Evolutionary conservation across 2,113 vertebrate species (phyloP).

Genomic region (Rhinoderma darwinii): DNA sequence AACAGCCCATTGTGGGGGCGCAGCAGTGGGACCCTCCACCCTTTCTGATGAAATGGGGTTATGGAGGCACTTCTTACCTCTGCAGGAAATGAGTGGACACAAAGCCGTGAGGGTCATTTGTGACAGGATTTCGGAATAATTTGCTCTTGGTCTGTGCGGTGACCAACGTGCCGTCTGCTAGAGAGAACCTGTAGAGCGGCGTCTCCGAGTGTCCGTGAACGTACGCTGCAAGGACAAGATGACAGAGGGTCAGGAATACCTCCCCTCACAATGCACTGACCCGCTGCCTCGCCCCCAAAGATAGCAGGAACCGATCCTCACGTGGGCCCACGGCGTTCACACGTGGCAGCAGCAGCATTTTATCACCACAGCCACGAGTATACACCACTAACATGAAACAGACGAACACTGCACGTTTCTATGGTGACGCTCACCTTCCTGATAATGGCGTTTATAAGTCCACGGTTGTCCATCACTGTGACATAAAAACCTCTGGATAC

Average conservation of each 20-base stretch:
- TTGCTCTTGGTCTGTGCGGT: slow-evolving; percentile 94
- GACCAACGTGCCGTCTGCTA: slow-evolving; percentile 93
- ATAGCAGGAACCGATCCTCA: too few species aligned
- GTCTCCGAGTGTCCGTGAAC: slow-evolving; percentile 91
- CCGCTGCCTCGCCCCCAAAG: not conserved
- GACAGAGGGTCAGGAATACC: not conserved
- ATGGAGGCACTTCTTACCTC: slow-evolving; percentile 75
- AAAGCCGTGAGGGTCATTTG: slow-evolving; percentile 88
- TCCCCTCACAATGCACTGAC: not conserved
- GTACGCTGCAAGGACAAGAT: slow-evolving; percentile 77
- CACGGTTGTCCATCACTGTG: slow-evolving; percentile 91
- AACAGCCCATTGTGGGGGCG: too few species aligned
- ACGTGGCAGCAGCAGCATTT: too few species aligned
- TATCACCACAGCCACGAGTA: too few species aligned
- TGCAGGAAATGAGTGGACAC: slow-evolving; percentile 94
- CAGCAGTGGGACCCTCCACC: too few species aligned
- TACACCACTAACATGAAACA: too few species aligned
- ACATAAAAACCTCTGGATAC: slow-evolving; percentile 94
- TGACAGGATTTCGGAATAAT: slow-evolving; percentile 86
- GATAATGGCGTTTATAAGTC: slow-evolving; percentile 95
- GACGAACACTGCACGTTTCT: too few species aligned
- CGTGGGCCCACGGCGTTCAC: too few species aligned
- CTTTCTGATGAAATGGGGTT: too few species aligned
- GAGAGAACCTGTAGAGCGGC: slow-evolving; percentile 89
- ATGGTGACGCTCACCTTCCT: slow-evolving; percentile 84